Percentiles rank a stretch among this genome's conserved stretches.
Evolutionary conservation across 2,888 invertebrate genomes (phyloP).

Genomic region (Heterodera filipjevi): DNA sequence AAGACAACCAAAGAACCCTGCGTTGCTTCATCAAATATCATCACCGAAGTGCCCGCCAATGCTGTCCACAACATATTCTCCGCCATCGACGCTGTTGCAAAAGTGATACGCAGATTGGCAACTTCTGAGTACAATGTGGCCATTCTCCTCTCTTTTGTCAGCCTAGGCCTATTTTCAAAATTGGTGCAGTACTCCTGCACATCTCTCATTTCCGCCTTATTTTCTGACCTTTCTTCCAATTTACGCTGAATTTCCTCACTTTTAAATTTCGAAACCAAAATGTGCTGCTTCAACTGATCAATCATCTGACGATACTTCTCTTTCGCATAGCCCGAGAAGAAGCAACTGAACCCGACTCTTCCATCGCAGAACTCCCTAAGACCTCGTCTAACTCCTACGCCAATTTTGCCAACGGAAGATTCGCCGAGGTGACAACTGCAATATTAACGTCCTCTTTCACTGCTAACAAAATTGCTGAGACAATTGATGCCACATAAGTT

Average conservation of each 20-base stretch:
- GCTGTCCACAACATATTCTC: conserved; percentile 1
- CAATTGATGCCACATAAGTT: neutral
- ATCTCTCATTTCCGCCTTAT: neutral
- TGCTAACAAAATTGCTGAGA: neutral
- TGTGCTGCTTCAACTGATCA: neutral
- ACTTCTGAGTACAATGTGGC: neutral
- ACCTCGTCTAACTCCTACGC: neutral
- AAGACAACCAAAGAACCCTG: neutral
- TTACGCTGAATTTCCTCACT: conserved; percentile 4
- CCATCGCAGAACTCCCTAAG: neutral
- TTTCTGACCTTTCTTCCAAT: neutral
- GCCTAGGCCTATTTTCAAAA: neutral
- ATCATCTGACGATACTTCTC: neutral
- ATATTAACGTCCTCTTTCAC: neutral
- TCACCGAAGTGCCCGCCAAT: neutral
- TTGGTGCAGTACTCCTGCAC: too few species aligned
- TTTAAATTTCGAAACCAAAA: neutral
- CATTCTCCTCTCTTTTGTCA: conserved; percentile 5
- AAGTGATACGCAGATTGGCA: neutral
- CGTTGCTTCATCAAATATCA: conserved; percentile 15
- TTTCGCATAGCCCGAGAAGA: conserved; percentile 13
- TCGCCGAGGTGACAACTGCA: conserved; percentile 4
- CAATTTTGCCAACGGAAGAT: neutral
- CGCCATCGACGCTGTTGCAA: neutral
- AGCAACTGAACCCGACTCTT: neutral